Evolutionary conservation across 35 echinoderm and acorn worm species (phyloP).

Genomic region (Ptychodera flava): DNA sequence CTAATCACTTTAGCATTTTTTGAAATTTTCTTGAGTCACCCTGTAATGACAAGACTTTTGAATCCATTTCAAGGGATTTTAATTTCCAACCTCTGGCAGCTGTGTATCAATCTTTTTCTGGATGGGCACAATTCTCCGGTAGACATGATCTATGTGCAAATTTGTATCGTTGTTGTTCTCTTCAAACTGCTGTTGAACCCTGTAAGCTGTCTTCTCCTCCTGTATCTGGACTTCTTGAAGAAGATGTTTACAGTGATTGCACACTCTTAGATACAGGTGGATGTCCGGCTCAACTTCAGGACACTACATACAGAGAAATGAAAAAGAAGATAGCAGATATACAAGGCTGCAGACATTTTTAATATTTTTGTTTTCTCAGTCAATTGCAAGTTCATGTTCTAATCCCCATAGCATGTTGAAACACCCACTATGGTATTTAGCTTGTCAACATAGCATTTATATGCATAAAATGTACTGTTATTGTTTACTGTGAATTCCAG

Average conservation of each 20-base stretch:
- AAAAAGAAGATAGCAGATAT: not conserved
- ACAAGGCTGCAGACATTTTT: not conserved
- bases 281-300: conserved; percentile 54
- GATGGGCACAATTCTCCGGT: conserved; percentile 7
- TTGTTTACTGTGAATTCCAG: no score
- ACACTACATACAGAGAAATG: conserved; percentile 15
- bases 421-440: no score
- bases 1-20: no score
- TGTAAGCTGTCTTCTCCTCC: conserved; percentile 5
- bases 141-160: not conserved
- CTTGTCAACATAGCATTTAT: no score
- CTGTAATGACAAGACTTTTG: no score
- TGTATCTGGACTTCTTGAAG: conserved; percentile 32
- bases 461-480: no score
- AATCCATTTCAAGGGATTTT: no score
- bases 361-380: not conserved
- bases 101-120: conserved; percentile 46
- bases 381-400: not conserved
- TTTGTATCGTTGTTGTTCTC: not conserved
- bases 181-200: not conserved
- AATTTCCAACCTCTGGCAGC: conserved; percentile 44
- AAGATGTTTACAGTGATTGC: conserved; percentile 26
- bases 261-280: conserved; percentile 29
- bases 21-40: no score
- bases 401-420: no score